Conservation (phyloP, 2,113 vertebrate species). For the Leptodactylus fuscus region DNA sequence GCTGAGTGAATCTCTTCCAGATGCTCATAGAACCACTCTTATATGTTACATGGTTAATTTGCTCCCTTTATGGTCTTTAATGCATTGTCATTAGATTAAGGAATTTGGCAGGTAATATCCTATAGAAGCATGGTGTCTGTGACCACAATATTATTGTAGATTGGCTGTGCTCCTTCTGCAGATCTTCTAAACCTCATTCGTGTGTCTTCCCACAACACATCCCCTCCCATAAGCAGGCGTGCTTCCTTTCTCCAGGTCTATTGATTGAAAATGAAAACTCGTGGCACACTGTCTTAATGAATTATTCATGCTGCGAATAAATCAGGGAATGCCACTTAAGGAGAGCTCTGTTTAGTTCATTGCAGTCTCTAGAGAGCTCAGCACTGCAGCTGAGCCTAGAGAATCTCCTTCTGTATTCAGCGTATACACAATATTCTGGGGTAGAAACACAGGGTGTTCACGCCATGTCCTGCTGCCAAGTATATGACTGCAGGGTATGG, state of each 20-base stretch:
- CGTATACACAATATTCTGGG: neutral
- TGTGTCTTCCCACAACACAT: neutral
- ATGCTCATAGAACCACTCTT: neutral
- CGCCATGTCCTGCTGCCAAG: neutral
- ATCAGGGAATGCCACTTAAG: conserved; percentile 54
- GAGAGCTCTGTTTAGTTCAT: conserved; percentile 43
- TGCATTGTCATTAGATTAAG: neutral
- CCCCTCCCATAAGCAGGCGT: neutral
- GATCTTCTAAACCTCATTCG: conserved; percentile 1
- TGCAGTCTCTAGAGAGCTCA: neutral
- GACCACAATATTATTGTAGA: neutral
- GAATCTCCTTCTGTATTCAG: neutral
- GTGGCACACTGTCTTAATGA: neutral
- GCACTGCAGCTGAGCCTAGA: conserved; percentile 1
- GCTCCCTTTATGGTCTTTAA: neutral
- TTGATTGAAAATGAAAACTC: conserved; percentile 8
- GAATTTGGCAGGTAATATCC: neutral
- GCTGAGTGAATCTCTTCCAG: neutral
- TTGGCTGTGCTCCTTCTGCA: neutral
- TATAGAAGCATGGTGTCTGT: neutral
- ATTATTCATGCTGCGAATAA: conserved; percentile 41
- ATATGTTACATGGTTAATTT: neutral
- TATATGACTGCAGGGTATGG: neutral
- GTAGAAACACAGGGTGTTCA: neutral
- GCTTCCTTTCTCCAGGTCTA: neutral